A percentile compares a stretch with the other conserved stretches of the same genome.
Evolutionary conservation across 2,797 vertebrate genomes (phyloP).

Genomic region (Loriculus beryllinus): DNA sequence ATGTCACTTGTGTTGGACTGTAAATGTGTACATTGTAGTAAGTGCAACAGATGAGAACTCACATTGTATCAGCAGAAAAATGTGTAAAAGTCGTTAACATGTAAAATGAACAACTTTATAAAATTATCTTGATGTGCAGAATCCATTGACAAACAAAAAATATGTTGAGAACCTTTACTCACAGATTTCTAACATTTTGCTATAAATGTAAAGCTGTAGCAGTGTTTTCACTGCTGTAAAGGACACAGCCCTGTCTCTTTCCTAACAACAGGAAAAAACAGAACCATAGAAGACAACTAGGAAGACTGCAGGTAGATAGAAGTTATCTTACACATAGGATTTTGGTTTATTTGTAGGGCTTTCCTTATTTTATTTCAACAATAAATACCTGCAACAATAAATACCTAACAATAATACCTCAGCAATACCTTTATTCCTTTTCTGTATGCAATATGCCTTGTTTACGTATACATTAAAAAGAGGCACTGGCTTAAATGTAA

Average conservation of each 20-base stretch:
- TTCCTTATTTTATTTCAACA: neutral
- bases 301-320: neutral
- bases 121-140: neutral
- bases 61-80: neutral
- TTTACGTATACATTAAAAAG: neutral
- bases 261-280: neutral
- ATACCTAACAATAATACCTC: neutral
- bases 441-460: neutral
- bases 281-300: neutral
- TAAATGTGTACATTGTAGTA: neutral
- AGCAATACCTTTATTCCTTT: neutral
- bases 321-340: neutral
- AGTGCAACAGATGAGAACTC: neutral
- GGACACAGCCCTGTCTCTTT: neutral
- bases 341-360: neutral
- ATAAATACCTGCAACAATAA: neutral
- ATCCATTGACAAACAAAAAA: neutral
- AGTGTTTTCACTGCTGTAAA: neutral
- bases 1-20: neutral
- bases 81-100: neutral
- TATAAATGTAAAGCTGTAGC: neutral
- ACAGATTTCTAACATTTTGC: neutral
- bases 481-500: neutral
- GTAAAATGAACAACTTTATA: neutral
- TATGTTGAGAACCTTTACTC: neutral